Evolutionary conservation across 2,113 vertebrate genomes (phyloP).

Genomic region (Oplegnathus fasciatus): DNA sequence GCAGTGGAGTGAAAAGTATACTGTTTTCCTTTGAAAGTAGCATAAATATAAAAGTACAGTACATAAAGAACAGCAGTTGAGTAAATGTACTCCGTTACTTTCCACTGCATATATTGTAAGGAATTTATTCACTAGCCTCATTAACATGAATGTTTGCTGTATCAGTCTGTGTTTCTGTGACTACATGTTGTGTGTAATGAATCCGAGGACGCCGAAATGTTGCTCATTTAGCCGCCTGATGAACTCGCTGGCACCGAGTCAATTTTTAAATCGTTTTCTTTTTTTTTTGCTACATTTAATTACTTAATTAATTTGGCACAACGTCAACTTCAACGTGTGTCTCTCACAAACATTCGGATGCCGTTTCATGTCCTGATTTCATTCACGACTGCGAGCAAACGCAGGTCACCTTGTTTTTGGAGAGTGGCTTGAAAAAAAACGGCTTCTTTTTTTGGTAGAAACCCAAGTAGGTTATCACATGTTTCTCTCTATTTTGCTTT

Average conservation of each 20-base stretch:
- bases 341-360: slow-evolving; percentile 35
- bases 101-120: neutral
- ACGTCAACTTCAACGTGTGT: slow-evolving; percentile 16
- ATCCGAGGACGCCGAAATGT: slow-evolving; percentile 18
- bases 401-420: slow-evolving; percentile 44
- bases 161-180: slow-evolving; percentile 8
- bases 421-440: neutral
- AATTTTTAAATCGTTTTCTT: slow-evolving; percentile 19
- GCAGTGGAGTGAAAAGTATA: neutral
- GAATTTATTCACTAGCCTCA: neutral
- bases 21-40: no score
- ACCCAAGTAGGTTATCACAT: slow-evolving; percentile 39
- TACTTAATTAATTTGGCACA: slow-evolving; percentile 52
- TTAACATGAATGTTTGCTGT: neutral
- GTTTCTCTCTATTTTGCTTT: slow-evolving; percentile 29
- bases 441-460: slow-evolving; percentile 30
- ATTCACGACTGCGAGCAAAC: slow-evolving; percentile 26
- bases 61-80: neutral
- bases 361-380: slow-evolving; percentile 35
- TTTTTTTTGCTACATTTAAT: slow-evolving; percentile 44
- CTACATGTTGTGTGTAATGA: slow-evolving; percentile 27
- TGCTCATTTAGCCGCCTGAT: slow-evolving; percentile 43
- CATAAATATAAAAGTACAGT: neutral
- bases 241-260: slow-evolving; percentile 49
- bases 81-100: neutral